A percentile compares a stretch with the other conserved stretches of the same genome.
These are phyloP conservation scores for Heliocidaris tuberculata DNA, from an alignment of 35 echinoderm and acorn worm genomes.

Conservation along the genomic window DNA sequence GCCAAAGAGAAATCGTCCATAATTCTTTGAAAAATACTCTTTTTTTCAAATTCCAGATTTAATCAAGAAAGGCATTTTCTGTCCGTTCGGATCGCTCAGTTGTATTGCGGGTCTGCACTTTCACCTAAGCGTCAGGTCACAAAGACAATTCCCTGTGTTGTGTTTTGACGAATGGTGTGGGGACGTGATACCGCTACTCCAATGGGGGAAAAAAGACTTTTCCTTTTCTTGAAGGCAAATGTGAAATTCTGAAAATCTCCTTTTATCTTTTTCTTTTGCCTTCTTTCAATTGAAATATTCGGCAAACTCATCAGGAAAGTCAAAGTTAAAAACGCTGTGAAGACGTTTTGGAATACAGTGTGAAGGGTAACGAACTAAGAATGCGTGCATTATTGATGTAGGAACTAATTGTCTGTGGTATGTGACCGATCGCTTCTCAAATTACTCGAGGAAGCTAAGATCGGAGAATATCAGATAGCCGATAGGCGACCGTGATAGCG, in stretches of 20 bases:
- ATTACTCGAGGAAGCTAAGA: background rate
- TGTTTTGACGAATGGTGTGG: no score
- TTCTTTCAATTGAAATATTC: no score
- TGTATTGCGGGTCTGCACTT: background rate
- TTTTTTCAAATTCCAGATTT: no score
- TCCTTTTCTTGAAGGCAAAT: no score
- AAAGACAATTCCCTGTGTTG: no score
- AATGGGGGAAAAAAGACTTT: no score
- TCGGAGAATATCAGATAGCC: background rate
- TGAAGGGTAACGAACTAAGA: background rate
- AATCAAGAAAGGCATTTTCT: background rate
- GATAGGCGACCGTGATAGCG: background rate
- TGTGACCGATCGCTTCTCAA: background rate
- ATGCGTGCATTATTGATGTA: background rate
- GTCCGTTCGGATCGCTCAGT: background rate
- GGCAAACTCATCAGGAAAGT: no score
- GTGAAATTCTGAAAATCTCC: no score
- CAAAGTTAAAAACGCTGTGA: background rate
- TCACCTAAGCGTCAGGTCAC: background rate
- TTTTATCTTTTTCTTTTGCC: no score
- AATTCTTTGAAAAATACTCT: no score
- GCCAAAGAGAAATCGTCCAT: no score
- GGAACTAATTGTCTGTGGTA: background rate
- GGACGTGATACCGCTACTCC: no score
- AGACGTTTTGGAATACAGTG: background rate